phyloP scores from a whole-genome alignment of 2,888 invertebrate genomes.

The Melanostoma scalare region DNA sequence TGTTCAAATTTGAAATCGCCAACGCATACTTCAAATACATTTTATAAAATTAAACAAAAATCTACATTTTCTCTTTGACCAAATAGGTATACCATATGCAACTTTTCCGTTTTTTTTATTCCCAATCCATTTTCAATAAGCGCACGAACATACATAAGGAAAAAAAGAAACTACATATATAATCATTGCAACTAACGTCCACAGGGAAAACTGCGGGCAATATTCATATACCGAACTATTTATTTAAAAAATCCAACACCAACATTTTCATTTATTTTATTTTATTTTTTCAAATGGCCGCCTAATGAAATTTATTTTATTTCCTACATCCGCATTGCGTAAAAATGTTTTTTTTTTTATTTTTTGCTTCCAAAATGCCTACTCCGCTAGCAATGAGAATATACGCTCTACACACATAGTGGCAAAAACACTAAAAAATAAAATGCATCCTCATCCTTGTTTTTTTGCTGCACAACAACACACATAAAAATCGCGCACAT shows the following conservation, averaged over 20 bases:
- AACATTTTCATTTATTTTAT: conserved; percentile 24
- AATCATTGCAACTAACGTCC: not conserved
- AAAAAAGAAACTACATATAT: not conserved
- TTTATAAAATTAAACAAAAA: too few species aligned
- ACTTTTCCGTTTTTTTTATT: conserved; percentile 19
- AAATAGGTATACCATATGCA: conserved; percentile 20
- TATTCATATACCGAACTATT: not conserved
- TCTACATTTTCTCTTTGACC: conserved; percentile 35
- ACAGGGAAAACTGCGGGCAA: not conserved
- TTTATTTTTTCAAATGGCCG: conserved; percentile 51
- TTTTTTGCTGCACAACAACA: not conserved
- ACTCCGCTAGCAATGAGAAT: too few species aligned
- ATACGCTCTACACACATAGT: not conserved
- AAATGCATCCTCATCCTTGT: not conserved
- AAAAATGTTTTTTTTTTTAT: conserved; percentile 24
- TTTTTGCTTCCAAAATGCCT: too few species aligned
- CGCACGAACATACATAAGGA: not conserved
- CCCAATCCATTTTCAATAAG: conserved; percentile 52
- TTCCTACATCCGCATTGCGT: conserved; percentile 69
- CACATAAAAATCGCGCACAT: conserved; percentile 46
- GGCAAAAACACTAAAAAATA: conserved; percentile 5
- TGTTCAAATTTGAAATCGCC: too few species aligned
- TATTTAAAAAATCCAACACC: not conserved
- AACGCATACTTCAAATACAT: too few species aligned
- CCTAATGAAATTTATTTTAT: conserved; percentile 64